phyloP scores from a whole-genome alignment of 2,888 invertebrate genomes.

The Ptychoptera albimana region DNA sequence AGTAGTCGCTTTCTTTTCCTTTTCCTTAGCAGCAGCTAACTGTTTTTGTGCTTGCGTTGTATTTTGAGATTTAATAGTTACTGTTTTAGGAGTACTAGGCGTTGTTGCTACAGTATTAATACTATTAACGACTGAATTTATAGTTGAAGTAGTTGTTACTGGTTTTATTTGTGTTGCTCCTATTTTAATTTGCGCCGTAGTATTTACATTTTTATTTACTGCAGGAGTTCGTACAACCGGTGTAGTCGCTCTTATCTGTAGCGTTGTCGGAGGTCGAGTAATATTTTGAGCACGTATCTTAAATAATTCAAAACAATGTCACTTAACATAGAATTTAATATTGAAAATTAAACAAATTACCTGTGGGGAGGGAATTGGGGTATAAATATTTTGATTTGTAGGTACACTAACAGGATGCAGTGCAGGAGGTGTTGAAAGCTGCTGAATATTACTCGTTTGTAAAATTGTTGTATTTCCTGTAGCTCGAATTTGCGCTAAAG shows the following conservation, averaged over 20 bases:
- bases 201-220: constrained; percentile 12
- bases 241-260: constrained; percentile 24
- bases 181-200: constrained; percentile 25
- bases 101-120: constrained; percentile 10
- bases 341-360: constrained; percentile 6
- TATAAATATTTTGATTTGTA: constrained; percentile 9
- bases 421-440: constrained; percentile 22
- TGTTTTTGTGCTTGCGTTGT: constrained; percentile 29
- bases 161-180: constrained; percentile 31
- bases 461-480: constrained; percentile 17
- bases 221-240: constrained; percentile 16
- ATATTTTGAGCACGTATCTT: constrained; percentile 19
- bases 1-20: constrained; percentile 47
- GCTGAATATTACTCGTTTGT: constrained; percentile 18
- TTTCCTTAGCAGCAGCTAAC: constrained; percentile 51
- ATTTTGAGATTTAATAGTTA: constrained; percentile 23
- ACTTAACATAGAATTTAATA: no score
- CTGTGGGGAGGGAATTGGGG: constrained; percentile 7
- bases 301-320: constrained; percentile 8
- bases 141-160: constrained; percentile 8
- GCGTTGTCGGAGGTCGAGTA: constrained; percentile 23
- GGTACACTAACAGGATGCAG: constrained; percentile 23
- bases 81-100: constrained; percentile 11
- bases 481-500: constrained; percentile 20
- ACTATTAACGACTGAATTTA: constrained; percentile 19